These are phyloP conservation scores for Protophormia terraenovae DNA, from an alignment of 2,888 invertebrate genomes.

Conservation along the genomic window DNA sequence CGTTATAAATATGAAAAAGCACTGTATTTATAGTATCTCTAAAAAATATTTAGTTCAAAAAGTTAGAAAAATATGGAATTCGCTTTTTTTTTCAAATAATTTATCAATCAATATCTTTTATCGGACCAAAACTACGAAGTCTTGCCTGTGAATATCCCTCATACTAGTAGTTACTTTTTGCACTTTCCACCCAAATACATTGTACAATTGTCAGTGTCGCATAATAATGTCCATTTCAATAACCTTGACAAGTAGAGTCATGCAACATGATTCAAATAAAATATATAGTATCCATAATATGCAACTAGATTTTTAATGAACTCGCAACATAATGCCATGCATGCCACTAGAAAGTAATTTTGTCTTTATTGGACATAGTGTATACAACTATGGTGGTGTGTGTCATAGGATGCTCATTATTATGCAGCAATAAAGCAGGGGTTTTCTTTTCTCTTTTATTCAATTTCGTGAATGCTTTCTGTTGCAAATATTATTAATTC, in stretches of 20 bases:
- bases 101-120: too few species aligned
- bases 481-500: slow-evolving; percentile 42
- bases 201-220: slow-evolving; percentile 22
- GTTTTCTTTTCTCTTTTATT: neutral
- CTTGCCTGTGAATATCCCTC: slow-evolving; percentile 29
- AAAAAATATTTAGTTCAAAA: too few species aligned
- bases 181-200: slow-evolving; percentile 22
- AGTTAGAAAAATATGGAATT: too few species aligned
- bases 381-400: slow-evolving; percentile 11
- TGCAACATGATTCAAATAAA: slow-evolving; percentile 43
- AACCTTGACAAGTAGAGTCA: slow-evolving; percentile 61
- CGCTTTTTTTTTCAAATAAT: too few species aligned
- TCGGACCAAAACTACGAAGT: too few species aligned
- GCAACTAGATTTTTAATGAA: slow-evolving; percentile 64
- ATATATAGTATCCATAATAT: slow-evolving; percentile 50
- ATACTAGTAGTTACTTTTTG: neutral
- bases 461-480: too few species aligned
- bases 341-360: slow-evolving; percentile 40
- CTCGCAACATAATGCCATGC: slow-evolving; percentile 41
- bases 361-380: slow-evolving; percentile 36
- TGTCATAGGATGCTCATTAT: slow-evolving; percentile 25
- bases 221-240: slow-evolving; percentile 54
- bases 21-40: too few species aligned
- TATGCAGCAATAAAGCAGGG: slow-evolving; percentile 8
- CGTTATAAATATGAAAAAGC: too few species aligned